These are phyloP conservation scores for Cataglyphis altisquamis DNA, from an alignment of 2,888 invertebrate species.

Conservation along the genomic window DNA sequence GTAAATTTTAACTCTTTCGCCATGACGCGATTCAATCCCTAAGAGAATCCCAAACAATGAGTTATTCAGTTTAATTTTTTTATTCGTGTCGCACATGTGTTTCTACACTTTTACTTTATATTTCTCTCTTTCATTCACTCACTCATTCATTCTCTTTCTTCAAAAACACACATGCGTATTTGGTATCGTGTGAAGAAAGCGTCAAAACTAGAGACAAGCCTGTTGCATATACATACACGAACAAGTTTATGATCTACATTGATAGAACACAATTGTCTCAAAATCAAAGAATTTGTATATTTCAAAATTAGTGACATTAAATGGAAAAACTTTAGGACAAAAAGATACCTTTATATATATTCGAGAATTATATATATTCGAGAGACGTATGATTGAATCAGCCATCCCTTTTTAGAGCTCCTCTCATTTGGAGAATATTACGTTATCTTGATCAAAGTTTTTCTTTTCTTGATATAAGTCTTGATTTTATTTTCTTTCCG, in stretches of 20 bases:
- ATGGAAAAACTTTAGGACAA: not conserved
- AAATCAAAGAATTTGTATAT: conserved; percentile 9
- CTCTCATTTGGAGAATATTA: not conserved
- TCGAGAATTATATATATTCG: not conserved
- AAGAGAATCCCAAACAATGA: not conserved
- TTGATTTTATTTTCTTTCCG: not conserved
- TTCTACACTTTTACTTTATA: not conserved
- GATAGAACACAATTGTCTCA: not conserved
- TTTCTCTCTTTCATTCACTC: not conserved
- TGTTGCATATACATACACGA: not conserved
- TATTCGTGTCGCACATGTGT: not conserved
- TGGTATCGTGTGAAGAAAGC: conserved; percentile 45
- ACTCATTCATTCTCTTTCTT: not conserved
- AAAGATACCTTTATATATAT: not conserved
- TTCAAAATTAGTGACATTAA: not conserved
- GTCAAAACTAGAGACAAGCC: conserved; percentile 28
- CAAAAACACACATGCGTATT: conserved; percentile 24
- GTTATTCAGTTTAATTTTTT: conserved; percentile 7
- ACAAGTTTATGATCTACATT: conserved; percentile 1
- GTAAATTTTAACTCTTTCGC: conserved; percentile 23
- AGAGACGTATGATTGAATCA: not conserved
- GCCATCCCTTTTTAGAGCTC: not conserved
- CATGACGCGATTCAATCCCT: not conserved
- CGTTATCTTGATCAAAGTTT: not conserved
- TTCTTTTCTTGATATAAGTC: not conserved